Base-by-base conservation (phyloP, 2,113 vertebrate genomes). In the Forbesichthys agassizii region DNA sequence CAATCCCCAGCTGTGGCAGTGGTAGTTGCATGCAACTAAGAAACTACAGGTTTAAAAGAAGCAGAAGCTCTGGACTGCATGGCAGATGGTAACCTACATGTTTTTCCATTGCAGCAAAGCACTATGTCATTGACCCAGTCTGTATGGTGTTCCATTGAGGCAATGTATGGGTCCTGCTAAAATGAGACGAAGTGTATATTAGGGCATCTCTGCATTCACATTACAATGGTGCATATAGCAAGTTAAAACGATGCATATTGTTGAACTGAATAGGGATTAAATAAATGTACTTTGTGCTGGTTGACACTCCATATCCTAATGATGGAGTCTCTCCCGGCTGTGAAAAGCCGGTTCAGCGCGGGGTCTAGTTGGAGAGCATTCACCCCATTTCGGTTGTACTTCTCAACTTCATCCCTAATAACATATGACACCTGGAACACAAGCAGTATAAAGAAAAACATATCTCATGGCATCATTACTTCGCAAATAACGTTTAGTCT, bases 91-190 rank as follows among this genome's bases (percentile, higher is more conserved):
- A 80, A 96, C 98, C 95, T 88, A 99, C 98, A 89, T 11, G 98
- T 99, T 91, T 98, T 99, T 60, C 98, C 98, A 86, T 96, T 98
- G 89, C 98, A 99, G 74, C 98, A 99, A 53, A 99, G 95, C 6
- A 99, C 96, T 75, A 98, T 96, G 83, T 99, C 97, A 66, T 99
- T 99, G 70, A 98, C 98, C 98, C 98, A 99, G 67, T 99, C 98
- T 1, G 98, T 99, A 54, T 99, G 98, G 82, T 99, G 98, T 80
- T 99, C 98, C 98, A 99, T 99, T 8, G 98, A 99, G 36, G 97
- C 96, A 85, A 99, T 98, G 51, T 98, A 99, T 0, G 96, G 95
- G 67, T 99, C 98, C 95, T 99, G 98, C 96, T 99, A 81, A 54
- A 93, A 68, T 27, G 18, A 71, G 2, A 66, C 1, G 53, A 1